Evolutionary conservation across 2,113 vertebrate genomes (phyloP), one percentile per base, ranked within the genome.

Genomic region (Fregetta grallaria): DNA sequence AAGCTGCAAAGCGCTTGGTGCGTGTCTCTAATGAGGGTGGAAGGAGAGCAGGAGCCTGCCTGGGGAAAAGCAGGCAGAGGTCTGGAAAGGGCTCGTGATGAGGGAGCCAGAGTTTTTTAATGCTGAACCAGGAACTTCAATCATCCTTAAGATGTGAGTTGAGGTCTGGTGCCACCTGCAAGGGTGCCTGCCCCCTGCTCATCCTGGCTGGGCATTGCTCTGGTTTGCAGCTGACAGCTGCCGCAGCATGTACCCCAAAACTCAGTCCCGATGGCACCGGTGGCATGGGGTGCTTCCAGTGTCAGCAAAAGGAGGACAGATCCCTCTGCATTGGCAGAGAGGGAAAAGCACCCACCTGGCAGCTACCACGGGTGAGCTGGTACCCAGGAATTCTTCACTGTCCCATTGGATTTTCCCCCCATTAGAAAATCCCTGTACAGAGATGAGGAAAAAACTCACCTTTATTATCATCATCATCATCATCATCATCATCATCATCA

Each of bases 211-310:
- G 38, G 38, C 11, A 1, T 23, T 3, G 34, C 59, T n/a, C 26
- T 7, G 27, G 4, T 25, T 47, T 15, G 29, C 27, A 21, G 52
- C 36, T 8, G 34, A 2, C 3, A 40, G 59, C 13, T 30, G 42
- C 56, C 2, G 0, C 16, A 20, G 27, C 0, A 1, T 3, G 44
- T 3, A 1, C 30, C 56, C 73, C 73, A 22, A 4, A 26, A 4
- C 12, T 1, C 73, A 0, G 44, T 2, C 30, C 72, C 1, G 0
- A 0, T 2, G 30, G 73, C 15, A 1, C 17, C 0, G 5, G 58
- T 3, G 5, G 23, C 0, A 0, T 2, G 8, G 1, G 10, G 6
- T 2, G 61, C 56, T 20, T 27, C 72, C 88, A 92, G 88, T 4
- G 19, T 22, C 71, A 34, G 67, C 20, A 26, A 15, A 15, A 21